A percentile compares a stretch with the other conserved stretches of the same genome.
These are phyloP conservation scores for Sebastes steindachneri DNA, from an alignment of 2,797 vertebrate species.

Conservation along the genomic window DNA sequence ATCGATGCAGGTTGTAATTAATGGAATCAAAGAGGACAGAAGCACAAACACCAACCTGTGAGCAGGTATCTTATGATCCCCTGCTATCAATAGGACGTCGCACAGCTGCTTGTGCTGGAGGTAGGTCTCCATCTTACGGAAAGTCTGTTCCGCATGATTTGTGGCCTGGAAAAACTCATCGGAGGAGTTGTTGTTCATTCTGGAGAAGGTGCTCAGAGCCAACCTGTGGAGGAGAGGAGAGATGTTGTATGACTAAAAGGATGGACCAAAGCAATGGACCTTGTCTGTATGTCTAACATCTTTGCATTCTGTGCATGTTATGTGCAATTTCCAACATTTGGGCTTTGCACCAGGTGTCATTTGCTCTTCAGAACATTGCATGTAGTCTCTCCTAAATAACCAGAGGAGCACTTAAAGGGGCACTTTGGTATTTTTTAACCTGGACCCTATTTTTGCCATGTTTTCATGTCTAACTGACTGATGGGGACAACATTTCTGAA, in stretches of 20 bases:
- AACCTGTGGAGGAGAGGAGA: constrained; percentile 76
- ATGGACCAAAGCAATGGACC: background rate
- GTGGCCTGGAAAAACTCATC: constrained; percentile 92
- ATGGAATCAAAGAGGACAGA: constrained; percentile 49
- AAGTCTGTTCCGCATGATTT: constrained; percentile 94
- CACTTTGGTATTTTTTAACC: background rate
- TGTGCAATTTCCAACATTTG: background rate
- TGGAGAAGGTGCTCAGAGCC: constrained; percentile 83
- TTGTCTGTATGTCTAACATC: background rate
- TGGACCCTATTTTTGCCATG: background rate
- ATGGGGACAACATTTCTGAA: background rate
- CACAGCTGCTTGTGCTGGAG: constrained; percentile 97
- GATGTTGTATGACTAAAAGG: background rate
- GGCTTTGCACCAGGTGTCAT: background rate
- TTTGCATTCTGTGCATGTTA: background rate
- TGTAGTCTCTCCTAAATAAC: background rate
- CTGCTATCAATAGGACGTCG: constrained; percentile 93
- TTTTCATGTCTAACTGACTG: background rate
- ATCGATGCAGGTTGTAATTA: constrained; percentile 40
- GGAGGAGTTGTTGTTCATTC: constrained; percentile 87
- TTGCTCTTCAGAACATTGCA: background rate
- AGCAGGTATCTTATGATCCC: constrained; percentile 95
- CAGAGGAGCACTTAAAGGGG: background rate
- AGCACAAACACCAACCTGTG: constrained; percentile 87
- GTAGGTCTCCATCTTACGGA: constrained; percentile 96